These are phyloP conservation scores for Salmo trutta DNA, from an alignment of 2,797 vertebrate species.

Conservation along the genomic window DNA sequence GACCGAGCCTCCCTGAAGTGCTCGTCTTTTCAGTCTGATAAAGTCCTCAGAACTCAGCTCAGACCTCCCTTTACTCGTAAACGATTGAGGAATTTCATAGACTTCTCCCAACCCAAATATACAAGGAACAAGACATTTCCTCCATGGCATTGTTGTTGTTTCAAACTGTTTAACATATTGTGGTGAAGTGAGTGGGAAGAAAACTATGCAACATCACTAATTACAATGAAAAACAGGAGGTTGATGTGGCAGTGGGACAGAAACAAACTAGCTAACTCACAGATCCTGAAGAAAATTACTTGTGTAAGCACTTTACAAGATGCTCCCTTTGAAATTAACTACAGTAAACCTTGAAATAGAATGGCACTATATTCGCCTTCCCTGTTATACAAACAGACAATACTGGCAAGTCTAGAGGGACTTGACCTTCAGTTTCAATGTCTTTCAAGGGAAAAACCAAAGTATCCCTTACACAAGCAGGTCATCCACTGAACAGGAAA, in stretches of 20 bases:
- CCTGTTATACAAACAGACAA: conserved; percentile 36
- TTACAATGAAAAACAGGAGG: conserved; percentile 39
- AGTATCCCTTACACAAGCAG: conserved; percentile 27
- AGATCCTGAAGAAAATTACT: not conserved
- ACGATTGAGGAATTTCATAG: not conserved
- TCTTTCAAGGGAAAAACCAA: conserved; percentile 33
- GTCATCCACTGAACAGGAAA: not conserved
- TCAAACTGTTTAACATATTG: conserved; percentile 28
- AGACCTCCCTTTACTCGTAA: too few species aligned
- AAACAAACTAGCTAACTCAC: conserved; percentile 41
- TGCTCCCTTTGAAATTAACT: conserved; percentile 4
- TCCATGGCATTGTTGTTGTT: conserved; percentile 26
- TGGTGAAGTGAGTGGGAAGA: conserved; percentile 36
- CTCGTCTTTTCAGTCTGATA: not conserved
- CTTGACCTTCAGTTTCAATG: conserved; percentile 37
- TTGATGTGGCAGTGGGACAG: conserved; percentile 32
- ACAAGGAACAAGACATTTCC: not conserved
- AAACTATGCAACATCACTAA: conserved; percentile 39
- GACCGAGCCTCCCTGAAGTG: not conserved
- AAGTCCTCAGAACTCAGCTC: not conserved
- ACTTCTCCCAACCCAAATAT: not conserved
- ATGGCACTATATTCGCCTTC: conserved; percentile 11
- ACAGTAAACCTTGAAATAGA: conserved; percentile 39
- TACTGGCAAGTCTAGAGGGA: conserved; percentile 24
- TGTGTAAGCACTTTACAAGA: conserved; percentile 27